Conservation (phyloP, 1,140 invertebrate species). For the Tyrophagus putrescentiae region DNA sequence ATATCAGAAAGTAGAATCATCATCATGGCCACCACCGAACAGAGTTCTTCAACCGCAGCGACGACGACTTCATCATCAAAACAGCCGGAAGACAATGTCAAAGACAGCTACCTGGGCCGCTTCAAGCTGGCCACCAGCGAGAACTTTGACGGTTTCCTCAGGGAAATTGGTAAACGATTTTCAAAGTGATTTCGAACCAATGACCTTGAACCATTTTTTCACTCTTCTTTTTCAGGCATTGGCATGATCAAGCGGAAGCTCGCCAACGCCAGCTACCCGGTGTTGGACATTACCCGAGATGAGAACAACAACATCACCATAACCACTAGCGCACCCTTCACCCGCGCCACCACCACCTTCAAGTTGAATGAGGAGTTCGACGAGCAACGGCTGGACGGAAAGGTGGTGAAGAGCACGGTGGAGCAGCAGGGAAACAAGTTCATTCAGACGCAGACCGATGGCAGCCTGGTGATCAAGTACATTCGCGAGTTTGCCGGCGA, state of each 20-base stretch:
- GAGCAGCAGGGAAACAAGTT: slow-evolving; percentile 43
- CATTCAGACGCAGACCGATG: slow-evolving; percentile 44
- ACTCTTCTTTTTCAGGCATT: not conserved
- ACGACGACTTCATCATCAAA: too few species aligned
- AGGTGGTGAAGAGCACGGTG: slow-evolving; percentile 49
- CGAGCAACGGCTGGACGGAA: slow-evolving; percentile 68
- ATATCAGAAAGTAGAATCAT: too few species aligned
- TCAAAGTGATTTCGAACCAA: not conserved
- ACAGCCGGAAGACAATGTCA: too few species aligned
- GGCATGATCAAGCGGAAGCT: slow-evolving; percentile 6
- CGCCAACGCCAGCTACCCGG: not conserved
- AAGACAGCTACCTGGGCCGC: not conserved
- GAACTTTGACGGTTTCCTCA: slow-evolving; percentile 6
- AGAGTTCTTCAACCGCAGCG: too few species aligned
- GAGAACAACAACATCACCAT: not conserved
- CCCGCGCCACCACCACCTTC: not conserved
- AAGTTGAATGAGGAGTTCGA: slow-evolving; percentile 51
- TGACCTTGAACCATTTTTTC: not conserved
- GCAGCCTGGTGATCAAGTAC: slow-evolving; percentile 4
- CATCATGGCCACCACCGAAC: too few species aligned
- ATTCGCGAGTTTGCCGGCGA: slow-evolving; percentile 18
- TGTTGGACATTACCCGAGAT: not conserved
- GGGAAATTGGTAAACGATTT: not conserved
- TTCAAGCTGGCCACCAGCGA: not conserved
- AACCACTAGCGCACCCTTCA: not conserved